Evolutionary conservation across 2,888 invertebrate genomes (phyloP), one percentile per base, ranked within the genome.

Genomic region (Hirtodrosophila histrioides): DNA sequence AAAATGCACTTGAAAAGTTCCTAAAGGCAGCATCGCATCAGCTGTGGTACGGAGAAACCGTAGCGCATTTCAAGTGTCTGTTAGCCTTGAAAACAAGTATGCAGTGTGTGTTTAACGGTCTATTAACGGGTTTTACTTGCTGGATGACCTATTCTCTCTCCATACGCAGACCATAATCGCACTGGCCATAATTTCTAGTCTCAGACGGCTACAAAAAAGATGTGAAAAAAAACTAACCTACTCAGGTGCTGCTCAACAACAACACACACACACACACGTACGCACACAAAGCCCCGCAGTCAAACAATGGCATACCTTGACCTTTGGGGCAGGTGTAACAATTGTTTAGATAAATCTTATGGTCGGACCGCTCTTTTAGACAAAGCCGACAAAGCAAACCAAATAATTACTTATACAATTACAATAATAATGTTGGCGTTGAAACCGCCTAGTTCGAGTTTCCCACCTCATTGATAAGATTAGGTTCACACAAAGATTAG

Each of bases 101-200:
- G 49, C 29, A 29, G 36, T 27, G 3, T 27, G 36, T 57, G 23
- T 51, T 50, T 23, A 23, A 33, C 12, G 31, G 37, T 24, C 51
- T 43, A 48, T 44, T 41, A 45, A 62, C 53, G 48, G 48, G 40
- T 31, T 43, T 29, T 31, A 35, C 60, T 37, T 17, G 51, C 27
- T 43, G 50, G 62, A 50, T 75, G 70, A 72, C 70, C 75, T 58
- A 75, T 51, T 63, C 69, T 63, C 69, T 69, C 69, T 71, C 45
- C 54, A 24, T 35, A 31, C 11, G 33, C 39, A 36, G 27, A 31
- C 43, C 49, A 53, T 56, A 35, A 27, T 61, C 33, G 8, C 39
- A 40, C 60, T 10, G 29, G 37, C 43, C 33, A 51, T 36, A 36
- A 49, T 60, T 56, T 45, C 8, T 23, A 33, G 23, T 53, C 41